Base-by-base conservation (phyloP, 2,888 invertebrate genomes). In the Cylindroiulus punctatus region DNA sequence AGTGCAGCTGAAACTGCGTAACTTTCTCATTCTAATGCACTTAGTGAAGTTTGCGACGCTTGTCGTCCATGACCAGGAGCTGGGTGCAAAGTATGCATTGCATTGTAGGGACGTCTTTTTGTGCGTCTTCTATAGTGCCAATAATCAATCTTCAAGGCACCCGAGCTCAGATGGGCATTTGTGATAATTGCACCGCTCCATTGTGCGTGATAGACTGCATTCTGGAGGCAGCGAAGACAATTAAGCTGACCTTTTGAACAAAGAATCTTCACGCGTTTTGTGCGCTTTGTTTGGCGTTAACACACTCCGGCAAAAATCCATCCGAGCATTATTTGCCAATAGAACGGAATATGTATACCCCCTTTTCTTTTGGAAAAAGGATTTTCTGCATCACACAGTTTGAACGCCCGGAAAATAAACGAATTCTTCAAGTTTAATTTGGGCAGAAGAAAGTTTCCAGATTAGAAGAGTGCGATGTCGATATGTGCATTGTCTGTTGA, bases 141-240 rank as follows among this genome's bases (percentile, higher is more conserved):
- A 76, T 76, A 76, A 76, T 76, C 76, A 76, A 76, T 76, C 76
- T 76, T 76, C 76, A 76, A n/a, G 76, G 76, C 76, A 76, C 30
- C 30, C 76, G 30, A 30, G 76, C 76, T 76, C 76, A 76, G 76
- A 76, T 30, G 76, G 76, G 76, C 76, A 76, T 76, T 76, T 76
- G 76, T 76, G 76, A 76, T 76, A 76, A 76, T 76, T 76, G 76
- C 76, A 30, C 30, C 14, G 76, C 30, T 76, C 76, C 76, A 76
- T 76, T 76, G 76, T 76, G 76, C 26, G 76, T 76, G 76, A 76
- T 76, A 76, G 76, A 76, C 30, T 30, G 76, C 76, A 32, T 76
- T 76, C 30, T 30, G 76, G 76, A 76, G 30, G 26, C 30, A 32
- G 30, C 17, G 30, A 76, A 76, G 76, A 30, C 76, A 76, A 76